Conservation (phyloP, 2,113 vertebrate genomes). For the Nyctibius bracteatus region DNA sequence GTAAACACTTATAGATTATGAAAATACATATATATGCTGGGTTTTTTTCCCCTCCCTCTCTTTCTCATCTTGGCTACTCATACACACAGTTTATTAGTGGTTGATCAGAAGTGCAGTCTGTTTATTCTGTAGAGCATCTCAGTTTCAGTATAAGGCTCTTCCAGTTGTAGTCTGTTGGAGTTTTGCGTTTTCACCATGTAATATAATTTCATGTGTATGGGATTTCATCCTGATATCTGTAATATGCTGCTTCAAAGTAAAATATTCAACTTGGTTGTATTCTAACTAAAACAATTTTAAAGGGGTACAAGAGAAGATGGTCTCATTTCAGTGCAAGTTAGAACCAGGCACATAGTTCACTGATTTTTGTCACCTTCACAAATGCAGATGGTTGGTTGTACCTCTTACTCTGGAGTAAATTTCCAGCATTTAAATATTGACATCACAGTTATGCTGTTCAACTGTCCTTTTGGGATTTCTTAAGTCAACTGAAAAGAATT, state of each 20-base stretch:
- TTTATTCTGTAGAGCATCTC: background rate
- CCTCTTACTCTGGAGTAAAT: background rate
- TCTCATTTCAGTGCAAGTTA: background rate
- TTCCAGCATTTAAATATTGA: background rate
- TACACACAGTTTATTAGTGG: background rate
- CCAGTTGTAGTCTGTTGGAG: background rate
- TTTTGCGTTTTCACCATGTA: background rate
- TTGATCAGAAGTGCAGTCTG: background rate
- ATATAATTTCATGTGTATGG: background rate
- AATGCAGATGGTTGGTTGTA: background rate
- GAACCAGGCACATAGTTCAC: background rate
- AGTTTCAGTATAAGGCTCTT: background rate
- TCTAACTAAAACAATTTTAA: background rate
- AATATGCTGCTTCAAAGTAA: background rate
- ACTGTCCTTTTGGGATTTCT: background rate
- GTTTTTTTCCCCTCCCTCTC: rapidly evolving
- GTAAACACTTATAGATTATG: background rate
- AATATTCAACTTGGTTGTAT: background rate
- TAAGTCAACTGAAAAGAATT: background rate
- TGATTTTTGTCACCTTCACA: background rate
- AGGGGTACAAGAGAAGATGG: background rate
- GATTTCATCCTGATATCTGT: background rate
- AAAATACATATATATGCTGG: background rate
- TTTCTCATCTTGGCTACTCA: background rate
- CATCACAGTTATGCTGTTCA: background rate